These are phyloP conservation scores for Eriocheir sinensis DNA, from an alignment of 1,140 invertebrate species.

Conservation along the genomic window DNA sequence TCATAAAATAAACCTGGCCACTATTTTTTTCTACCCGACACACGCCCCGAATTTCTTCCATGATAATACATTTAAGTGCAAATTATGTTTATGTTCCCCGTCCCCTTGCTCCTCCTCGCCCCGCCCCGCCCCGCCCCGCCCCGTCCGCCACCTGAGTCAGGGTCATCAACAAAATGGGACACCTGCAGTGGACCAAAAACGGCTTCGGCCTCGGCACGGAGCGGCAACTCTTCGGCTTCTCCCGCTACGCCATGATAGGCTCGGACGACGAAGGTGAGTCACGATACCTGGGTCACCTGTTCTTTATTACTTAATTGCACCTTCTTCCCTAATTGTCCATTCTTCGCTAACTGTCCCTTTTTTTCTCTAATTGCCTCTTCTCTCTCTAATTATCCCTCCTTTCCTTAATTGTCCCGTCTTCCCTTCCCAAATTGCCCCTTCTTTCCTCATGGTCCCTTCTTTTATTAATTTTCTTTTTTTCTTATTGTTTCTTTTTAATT, in stretches of 20 bases:
- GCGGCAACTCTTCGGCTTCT: slow-evolving; percentile 90
- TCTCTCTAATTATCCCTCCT: no score
- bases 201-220: slow-evolving; percentile 95
- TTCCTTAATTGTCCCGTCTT: no score
- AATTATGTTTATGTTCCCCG: neutral
- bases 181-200: slow-evolving; percentile 96
- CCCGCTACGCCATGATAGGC: slow-evolving; percentile 69
- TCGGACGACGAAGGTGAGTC: slow-evolving; percentile 68
- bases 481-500: no score
- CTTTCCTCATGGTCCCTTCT: no score
- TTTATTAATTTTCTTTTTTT: no score
- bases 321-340: neutral
- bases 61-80: slow-evolving; percentile 26
- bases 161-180: slow-evolving; percentile 91
- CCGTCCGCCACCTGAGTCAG: slow-evolving; percentile 7
- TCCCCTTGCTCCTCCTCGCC: neutral
- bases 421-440: no score
- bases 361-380: neutral
- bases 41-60: slow-evolving; percentile 4
- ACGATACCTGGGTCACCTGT: no score
- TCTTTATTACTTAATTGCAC: neutral
- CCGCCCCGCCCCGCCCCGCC: neutral
- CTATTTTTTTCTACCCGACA: neutral
- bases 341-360: neutral
- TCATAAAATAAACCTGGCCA: neutral